Conservation (phyloP, 2,888 invertebrate genomes). For the Xylophagus ater region DNA sequence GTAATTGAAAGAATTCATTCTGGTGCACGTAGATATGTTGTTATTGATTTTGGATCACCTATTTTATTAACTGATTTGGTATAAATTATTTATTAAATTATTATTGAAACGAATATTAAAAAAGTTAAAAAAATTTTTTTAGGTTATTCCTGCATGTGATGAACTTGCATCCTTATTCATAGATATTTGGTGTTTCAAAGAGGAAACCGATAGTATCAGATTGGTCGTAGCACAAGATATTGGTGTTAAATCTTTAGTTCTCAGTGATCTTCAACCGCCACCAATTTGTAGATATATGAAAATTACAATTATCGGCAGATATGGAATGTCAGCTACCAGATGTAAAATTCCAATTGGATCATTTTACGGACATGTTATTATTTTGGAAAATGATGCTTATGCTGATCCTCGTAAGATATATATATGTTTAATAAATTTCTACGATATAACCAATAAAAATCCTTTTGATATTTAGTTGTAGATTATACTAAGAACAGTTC, state of each 20-base stretch:
- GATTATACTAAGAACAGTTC: constrained; percentile 29
- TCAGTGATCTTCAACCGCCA: constrained; percentile 83
- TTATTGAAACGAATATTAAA: constrained; percentile 1
- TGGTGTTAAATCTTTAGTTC: constrained; percentile 69
- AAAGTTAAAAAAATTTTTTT: constrained; percentile 8
- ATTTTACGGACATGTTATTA: constrained; percentile 82
- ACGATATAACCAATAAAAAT: too few relatives aligned
- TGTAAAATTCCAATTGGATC: constrained; percentile 87
- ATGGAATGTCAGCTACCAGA: constrained; percentile 81
- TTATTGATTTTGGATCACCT: constrained; percentile 81
- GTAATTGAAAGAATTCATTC: constrained; percentile 91
- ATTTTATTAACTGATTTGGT: constrained; percentile 75
- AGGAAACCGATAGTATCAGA: constrained; percentile 75
- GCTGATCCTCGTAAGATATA: constrained; percentile 29
- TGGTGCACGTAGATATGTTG: constrained; percentile 83
- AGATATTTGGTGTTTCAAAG: constrained; percentile 80
- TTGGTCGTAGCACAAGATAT: constrained; percentile 81
- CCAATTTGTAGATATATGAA: constrained; percentile 82
- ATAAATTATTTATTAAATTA: not conserved
- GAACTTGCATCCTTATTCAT: constrained; percentile 77
- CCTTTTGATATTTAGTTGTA: constrained; percentile 22
- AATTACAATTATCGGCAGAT: constrained; percentile 83
- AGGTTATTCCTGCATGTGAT: constrained; percentile 66
- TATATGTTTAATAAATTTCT: too few relatives aligned
- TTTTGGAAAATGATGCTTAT: constrained; percentile 52